Conservation (phyloP, 2,888 invertebrate species). For the Drosophila diplacantha region DNA sequence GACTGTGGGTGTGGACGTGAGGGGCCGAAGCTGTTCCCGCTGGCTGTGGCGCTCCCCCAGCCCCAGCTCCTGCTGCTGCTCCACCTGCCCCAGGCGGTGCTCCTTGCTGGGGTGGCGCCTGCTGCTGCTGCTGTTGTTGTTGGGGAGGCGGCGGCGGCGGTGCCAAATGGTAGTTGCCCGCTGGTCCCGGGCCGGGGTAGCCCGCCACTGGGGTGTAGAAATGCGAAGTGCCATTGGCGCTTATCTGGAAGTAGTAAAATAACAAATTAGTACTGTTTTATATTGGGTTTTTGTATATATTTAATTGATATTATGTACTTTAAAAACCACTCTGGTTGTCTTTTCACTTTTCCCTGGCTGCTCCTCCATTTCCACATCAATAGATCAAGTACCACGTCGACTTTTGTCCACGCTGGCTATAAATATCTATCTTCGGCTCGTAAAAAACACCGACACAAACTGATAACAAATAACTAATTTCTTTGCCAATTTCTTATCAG, state of each 20-base stretch:
- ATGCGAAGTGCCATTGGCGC: constrained; percentile 85
- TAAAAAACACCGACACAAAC: constrained; percentile 2
- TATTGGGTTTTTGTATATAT: accelerated
- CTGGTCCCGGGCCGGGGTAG: constrained; percentile 80
- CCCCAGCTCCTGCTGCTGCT: constrained; percentile 21
- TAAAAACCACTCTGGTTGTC: constrained; percentile 8
- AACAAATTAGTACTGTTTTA: not conserved
- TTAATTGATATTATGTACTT: constrained; percentile 1
- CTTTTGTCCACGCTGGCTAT: constrained; percentile 33
- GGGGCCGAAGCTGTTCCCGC: constrained; percentile 57
- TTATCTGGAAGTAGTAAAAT: constrained; percentile 79
- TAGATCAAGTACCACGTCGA: constrained; percentile 31
- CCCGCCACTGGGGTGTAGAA: constrained; percentile 82
- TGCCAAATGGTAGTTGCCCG: constrained; percentile 71
- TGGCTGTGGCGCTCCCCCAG: constrained; percentile 59
- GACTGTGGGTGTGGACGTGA: constrained; percentile 29
- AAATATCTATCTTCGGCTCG: constrained; percentile 22
- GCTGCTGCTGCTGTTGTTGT: constrained; percentile 46
- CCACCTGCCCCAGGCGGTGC: constrained; percentile 12
- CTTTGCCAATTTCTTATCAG: constrained; percentile 19
- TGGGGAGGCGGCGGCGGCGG: constrained; percentile 60
- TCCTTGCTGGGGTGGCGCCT: constrained; percentile 46
- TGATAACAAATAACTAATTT: constrained; percentile 44
- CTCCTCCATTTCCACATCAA: constrained; percentile 25
- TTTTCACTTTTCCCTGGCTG: not conserved